Percentiles rank a stretch among this genome's conserved stretches.
Evolutionary conservation across 2,797 vertebrate genomes (phyloP).

Genomic region (Sebastes taczanowskii): DNA sequence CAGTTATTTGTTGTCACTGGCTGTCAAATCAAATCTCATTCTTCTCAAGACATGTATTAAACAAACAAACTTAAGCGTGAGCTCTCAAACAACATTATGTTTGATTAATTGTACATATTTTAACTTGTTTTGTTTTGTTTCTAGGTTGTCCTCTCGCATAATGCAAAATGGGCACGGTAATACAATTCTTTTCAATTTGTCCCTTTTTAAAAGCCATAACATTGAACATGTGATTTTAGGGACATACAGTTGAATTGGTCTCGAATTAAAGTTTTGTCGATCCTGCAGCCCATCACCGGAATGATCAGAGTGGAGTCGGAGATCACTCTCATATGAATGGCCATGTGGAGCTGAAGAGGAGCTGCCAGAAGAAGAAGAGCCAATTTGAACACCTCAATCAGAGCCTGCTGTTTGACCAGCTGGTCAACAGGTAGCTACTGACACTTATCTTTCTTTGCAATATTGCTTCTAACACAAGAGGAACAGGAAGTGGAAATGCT

Average conservation of each 20-base stretch:
- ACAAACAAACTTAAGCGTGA: neutral
- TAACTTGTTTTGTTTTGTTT: slow-evolving; percentile 57
- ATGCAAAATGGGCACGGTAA: slow-evolving; percentile 96
- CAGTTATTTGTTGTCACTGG: neutral
- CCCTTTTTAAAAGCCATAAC: neutral
- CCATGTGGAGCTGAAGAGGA: slow-evolving; percentile 95
- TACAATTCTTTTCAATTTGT: neutral
- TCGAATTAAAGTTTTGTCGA: slow-evolving; percentile 22
- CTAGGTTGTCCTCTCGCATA: slow-evolving; percentile 92
- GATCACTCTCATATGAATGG: slow-evolving; percentile 96
- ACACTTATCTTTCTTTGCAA: neutral
- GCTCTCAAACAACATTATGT: neutral
- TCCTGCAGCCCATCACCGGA: slow-evolving; percentile 89
- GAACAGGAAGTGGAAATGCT: neutral
- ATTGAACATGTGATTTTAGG: neutral
- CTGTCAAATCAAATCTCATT: neutral
- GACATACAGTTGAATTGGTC: neutral
- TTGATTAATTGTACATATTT: neutral
- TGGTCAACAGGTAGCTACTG: slow-evolving; percentile 94
- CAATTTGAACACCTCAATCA: slow-evolving; percentile 98
- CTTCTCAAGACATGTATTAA: neutral
- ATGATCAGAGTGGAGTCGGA: slow-evolving; percentile 89
- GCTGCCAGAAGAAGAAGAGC: slow-evolving; percentile 95
- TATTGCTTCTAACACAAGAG: neutral
- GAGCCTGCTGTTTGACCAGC: slow-evolving; percentile 97